These are phyloP conservation scores for Corbicula japonica DNA, from an alignment of 2,888 invertebrate genomes.

Conservation along the genomic window DNA sequence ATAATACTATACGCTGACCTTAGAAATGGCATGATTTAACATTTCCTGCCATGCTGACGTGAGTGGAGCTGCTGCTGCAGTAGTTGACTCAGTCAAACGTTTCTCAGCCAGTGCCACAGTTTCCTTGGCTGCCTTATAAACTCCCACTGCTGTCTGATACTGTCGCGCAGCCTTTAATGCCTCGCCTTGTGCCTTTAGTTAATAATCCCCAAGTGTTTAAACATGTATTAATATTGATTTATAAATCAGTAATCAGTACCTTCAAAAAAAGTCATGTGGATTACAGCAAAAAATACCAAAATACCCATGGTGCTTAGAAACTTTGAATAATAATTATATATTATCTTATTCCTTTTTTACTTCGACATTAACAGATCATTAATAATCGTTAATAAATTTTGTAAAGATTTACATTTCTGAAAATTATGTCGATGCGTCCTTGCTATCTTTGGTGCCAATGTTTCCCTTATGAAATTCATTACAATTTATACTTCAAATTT, in stretches of 20 bases:
- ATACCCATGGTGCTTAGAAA: neutral
- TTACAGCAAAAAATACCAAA: neutral
- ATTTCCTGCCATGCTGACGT: conserved; percentile 99
- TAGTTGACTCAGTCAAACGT: conserved; percentile 89
- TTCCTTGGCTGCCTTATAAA: conserved; percentile 97
- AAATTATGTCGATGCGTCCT: no score
- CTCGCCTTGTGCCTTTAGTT: conserved; percentile 91
- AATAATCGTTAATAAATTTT: no score
- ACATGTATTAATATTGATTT: neutral
- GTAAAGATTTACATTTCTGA: no score
- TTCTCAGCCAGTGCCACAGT: conserved; percentile 96
- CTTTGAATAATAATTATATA: neutral
- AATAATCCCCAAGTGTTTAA: neutral
- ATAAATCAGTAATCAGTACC: neutral
- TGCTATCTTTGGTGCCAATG: no score
- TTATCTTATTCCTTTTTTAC: neutral
- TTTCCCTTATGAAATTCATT: no score
- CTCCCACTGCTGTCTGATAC: conserved; percentile 95
- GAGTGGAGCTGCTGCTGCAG: conserved; percentile 92
- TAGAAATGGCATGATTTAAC: conserved; percentile 97
- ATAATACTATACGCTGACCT: no score
- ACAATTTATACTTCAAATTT: no score
- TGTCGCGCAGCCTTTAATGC: conserved; percentile 96
- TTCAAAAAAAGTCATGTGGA: neutral
- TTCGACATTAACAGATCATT: neutral